A percentile compares a stretch with the other conserved stretches of the same genome.
These are phyloP conservation scores for Lophotriccus pileatus DNA, from an alignment of 2,797 vertebrate genomes.

Conservation along the genomic window DNA sequence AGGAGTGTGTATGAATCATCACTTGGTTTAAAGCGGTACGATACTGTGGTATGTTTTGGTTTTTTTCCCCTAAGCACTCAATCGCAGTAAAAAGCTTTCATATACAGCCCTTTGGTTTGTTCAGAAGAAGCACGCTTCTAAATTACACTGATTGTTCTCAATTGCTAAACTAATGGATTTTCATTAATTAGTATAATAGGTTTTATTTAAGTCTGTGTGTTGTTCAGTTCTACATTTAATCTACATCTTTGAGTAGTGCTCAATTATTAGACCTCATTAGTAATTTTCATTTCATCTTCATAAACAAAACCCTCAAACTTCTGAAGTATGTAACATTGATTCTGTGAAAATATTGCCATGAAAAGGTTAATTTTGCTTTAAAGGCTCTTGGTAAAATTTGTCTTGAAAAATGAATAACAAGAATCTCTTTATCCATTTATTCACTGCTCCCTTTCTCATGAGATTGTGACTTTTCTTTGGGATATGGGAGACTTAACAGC, in stretches of 20 bases:
- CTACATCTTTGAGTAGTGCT: background rate
- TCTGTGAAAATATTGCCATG: background rate
- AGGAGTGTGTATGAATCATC: background rate
- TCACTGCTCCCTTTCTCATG: background rate
- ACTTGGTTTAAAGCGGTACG: background rate
- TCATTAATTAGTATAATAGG: conserved; percentile 17
- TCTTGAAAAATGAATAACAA: background rate
- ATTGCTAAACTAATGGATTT: background rate
- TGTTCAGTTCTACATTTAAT: background rate
- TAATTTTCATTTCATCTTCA: background rate
- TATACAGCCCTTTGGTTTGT: background rate
- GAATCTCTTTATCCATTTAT: background rate
- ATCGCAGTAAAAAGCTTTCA: background rate
- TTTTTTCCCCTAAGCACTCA: background rate
- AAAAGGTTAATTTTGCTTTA: background rate
- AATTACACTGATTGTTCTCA: background rate
- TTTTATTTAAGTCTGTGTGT: conserved; percentile 15
- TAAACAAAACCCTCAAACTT: background rate
- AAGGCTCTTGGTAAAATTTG: background rate
- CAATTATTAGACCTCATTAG: background rate
- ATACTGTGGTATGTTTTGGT: accelerated
- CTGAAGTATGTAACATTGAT: background rate
- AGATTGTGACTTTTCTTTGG: background rate
- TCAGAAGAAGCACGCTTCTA: background rate
- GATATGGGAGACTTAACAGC: background rate